phyloP scores from a whole-genome alignment of 2,113 vertebrate species.

The Tinamus guttatus region DNA sequence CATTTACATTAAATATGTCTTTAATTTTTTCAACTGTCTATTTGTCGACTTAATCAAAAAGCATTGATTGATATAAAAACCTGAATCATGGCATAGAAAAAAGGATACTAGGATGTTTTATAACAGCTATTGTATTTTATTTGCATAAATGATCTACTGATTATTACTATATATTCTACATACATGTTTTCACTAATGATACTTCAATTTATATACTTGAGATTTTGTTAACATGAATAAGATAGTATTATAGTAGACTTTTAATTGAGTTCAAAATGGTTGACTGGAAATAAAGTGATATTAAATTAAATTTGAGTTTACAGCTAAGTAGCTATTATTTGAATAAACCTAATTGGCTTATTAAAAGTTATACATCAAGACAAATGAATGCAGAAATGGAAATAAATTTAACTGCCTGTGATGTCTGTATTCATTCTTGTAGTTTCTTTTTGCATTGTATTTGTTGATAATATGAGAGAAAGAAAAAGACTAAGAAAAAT shows the following conservation, averaged over 20 bases:
- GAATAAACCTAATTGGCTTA: background rate
- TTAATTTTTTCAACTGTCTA: background rate
- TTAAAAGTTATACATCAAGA: slow-evolving; percentile 33
- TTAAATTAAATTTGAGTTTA: background rate
- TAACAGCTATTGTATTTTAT: background rate
- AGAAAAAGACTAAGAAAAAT: too few relatives aligned
- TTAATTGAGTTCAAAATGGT: slow-evolving; percentile 15
- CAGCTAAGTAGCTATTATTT: slow-evolving; percentile 20
- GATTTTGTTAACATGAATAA: background rate
- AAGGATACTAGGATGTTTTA: background rate
- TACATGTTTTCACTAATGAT: background rate
- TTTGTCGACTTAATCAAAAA: background rate
- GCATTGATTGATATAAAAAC: background rate
- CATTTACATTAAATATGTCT: background rate
- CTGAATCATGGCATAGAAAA: background rate
- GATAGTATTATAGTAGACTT: background rate
- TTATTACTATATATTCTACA: background rate
- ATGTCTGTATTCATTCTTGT: background rate
- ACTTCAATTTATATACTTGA: background rate
- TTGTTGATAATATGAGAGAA: background rate
- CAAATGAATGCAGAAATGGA: slow-evolving; percentile 10
- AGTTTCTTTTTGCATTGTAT: background rate
- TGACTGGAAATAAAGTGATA: slow-evolving; percentile 15
- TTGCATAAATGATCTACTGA: background rate
- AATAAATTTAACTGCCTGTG: background rate